Base-by-base conservation (phyloP, 2,797 vertebrate genomes). In the Argya squamiceps region DNA sequence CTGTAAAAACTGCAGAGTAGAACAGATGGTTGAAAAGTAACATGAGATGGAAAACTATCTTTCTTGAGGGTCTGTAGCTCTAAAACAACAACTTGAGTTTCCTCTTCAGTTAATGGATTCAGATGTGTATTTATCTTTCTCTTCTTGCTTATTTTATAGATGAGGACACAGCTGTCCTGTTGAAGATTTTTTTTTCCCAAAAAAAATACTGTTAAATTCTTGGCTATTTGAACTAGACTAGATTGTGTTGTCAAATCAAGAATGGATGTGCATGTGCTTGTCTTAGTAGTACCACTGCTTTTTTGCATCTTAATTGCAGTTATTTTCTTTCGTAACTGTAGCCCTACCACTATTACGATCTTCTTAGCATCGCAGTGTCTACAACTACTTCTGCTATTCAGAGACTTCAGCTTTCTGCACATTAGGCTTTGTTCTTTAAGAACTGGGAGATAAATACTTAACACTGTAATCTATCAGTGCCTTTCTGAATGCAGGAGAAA, bases 191-290 rank as follows among this genome's bases (percentile, higher is more conserved):
- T 79, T 69, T 7, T 2, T 37, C 12, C 37, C 60, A 55, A 44
- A 21, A 93, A 59, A 88, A 89, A 64, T 79, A 36, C 88, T 97
- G 97, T 98, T 98, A 78, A 96, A 95, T 97, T 96, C 97, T 98
- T 97, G 98, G 98, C 98, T 98, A 97, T 99, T 98, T 98, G 98
- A 98, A 98, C 96, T 98, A 98, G 98, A 98, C 97, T 99, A 99
- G 98, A 96, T 98, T 97, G 98, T 98, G 98, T 98, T 98, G 98
- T 99, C 98, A 97, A 96, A 97, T 97, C 96, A 89, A 98, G 98
- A 99, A 98, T 98, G 99, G 98, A 98, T 98, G 99, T 99, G 98
- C 98, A 99, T 99, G 99, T 98, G 98, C 99, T 98, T 96, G 98
- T 99, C 98, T 97, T 98, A 96, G 98, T 98, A 98, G 98, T 97